Evolutionary conservation across 2,797 vertebrate genomes (phyloP), one percentile per base, ranked within the genome.

Genomic region (Diplodus sargus): DNA sequence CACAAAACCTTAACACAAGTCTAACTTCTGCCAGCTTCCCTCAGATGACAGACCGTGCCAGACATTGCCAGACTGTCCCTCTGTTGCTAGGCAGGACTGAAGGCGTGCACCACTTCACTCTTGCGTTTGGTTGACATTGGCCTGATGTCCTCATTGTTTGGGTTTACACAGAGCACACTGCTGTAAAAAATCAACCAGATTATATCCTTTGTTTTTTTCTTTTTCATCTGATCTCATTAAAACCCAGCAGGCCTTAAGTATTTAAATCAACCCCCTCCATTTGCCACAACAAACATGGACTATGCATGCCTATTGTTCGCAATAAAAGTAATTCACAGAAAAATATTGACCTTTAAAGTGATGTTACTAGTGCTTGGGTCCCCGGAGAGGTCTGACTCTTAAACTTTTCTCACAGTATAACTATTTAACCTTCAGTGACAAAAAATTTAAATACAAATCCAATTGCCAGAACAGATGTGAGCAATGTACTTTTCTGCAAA

Each of bases 1-100:
- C 89, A 86, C 77, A 86, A 81, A 87, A 68, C 70, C 60, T 78
- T 78, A 87, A 81, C 70, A 88, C 78, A 90, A 87, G 83, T 83
- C 10, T 56, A 78, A 78, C 68, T 74, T 83, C 78, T 87, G 73
- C 58, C 67, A 83, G 58, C 30, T 48, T 84, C 59, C n/a, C 54
- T 73, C 56, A 53, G 57, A 87, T 74, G 65, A 76, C 72, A 62
- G 54, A 76, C 61, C 63, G 39, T 48, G 49, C 12, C 71, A 76
- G 71, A 77, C 51, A 12, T 39, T 68, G 64, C 34, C 74, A 86
- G 84, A 73, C 80, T 74, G 60, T 49, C 75, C 68, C 72, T 74
- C 64, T 81, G 83, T 83, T 81, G 70, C 59, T 65, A 71, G 77
- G 75, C 75, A 82, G 68, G 66, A 14, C 74, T 75, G 45, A 28